These are phyloP conservation scores for Pectinophora gossypiella DNA, from an alignment of 1,140 invertebrate genomes.

Conservation along the genomic window DNA sequence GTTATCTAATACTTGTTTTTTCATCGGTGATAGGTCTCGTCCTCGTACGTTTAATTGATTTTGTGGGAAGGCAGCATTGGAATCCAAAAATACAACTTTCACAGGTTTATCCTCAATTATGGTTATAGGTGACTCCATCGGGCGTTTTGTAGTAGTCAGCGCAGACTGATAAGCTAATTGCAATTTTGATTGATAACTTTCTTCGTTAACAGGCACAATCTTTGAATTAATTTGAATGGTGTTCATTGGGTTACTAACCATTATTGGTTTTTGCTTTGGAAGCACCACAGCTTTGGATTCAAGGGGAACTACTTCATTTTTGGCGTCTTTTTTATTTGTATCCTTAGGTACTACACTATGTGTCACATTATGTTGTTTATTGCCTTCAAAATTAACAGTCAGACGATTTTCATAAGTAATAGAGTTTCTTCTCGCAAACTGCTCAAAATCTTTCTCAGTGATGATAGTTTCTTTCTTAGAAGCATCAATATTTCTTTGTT, in stretches of 20 bases:
- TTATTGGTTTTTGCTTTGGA: conserved; percentile 33
- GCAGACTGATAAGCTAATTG: conserved; percentile 61
- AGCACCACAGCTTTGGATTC: conserved; percentile 43
- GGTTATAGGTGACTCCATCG: conserved; percentile 49
- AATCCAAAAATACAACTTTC: conserved; percentile 58
- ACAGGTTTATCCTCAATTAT: conserved; percentile 67
- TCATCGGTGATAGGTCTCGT: conserved; percentile 48
- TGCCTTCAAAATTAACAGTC: conserved; percentile 55
- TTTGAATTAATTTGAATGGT: conserved; percentile 36
- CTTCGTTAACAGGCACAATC: conserved; percentile 23
- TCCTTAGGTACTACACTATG: conserved; percentile 54
- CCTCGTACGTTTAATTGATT: conserved; percentile 50
- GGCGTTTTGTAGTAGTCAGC: conserved; percentile 52
- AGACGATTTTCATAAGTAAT: conserved; percentile 58
- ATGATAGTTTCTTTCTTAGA: conserved; percentile 50
- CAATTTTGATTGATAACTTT: conserved; percentile 60
- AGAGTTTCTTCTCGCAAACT: conserved; percentile 67
- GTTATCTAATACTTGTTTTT: conserved; percentile 18
- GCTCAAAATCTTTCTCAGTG: conserved; percentile 70
- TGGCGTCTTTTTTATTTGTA: conserved; percentile 37
- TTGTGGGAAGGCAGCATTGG: conserved; percentile 38
- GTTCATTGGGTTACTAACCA: conserved; percentile 25
- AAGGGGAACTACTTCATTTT: conserved; percentile 41
- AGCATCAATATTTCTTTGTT: conserved; percentile 24
- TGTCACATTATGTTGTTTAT: conserved; percentile 49